phyloP scores from a whole-genome alignment of 2,888 invertebrate species.

The Synergus japonicus region DNA sequence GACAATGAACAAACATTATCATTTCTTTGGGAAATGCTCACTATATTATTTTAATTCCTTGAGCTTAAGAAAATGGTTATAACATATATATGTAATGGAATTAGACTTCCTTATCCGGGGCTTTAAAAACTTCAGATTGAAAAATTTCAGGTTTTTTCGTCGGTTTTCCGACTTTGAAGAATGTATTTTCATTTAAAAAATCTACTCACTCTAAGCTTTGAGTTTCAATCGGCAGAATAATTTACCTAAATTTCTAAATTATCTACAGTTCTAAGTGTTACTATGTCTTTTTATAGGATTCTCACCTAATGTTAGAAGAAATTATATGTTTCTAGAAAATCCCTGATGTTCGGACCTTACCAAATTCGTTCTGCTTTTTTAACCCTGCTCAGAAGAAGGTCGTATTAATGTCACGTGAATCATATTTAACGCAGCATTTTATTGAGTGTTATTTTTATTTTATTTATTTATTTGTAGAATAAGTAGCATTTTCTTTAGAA shows the following conservation, averaged over 20 bases:
- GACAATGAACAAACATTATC: neutral
- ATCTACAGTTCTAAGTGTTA: neutral
- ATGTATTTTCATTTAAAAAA: too few relatives aligned
- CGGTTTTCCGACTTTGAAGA: too few relatives aligned
- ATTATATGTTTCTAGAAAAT: neutral
- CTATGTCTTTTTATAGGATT: neutral
- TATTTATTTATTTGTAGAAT: neutral
- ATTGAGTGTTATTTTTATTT: neutral
- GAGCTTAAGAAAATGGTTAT: neutral
- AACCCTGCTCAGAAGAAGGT: neutral
- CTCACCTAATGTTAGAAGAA: neutral
- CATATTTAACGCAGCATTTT: neutral
- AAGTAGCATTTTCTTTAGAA: neutral
- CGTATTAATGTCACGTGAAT: neutral
- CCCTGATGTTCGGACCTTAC: neutral
- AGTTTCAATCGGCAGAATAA: neutral
- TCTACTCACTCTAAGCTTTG: neutral
- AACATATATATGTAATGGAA: too few relatives aligned
- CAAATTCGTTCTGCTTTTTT: conserved; percentile 12
- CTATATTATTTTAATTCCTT: neutral
- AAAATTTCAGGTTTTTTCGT: too few relatives aligned
- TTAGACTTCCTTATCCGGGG: too few relatives aligned
- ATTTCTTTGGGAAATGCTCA: neutral
- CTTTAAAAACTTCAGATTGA: too few relatives aligned
- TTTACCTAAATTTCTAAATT: neutral